Evolutionary conservation across 2,888 invertebrate genomes (phyloP), one percentile per base, ranked within the genome.

Genomic region (Drosophila meridionalis): DNA sequence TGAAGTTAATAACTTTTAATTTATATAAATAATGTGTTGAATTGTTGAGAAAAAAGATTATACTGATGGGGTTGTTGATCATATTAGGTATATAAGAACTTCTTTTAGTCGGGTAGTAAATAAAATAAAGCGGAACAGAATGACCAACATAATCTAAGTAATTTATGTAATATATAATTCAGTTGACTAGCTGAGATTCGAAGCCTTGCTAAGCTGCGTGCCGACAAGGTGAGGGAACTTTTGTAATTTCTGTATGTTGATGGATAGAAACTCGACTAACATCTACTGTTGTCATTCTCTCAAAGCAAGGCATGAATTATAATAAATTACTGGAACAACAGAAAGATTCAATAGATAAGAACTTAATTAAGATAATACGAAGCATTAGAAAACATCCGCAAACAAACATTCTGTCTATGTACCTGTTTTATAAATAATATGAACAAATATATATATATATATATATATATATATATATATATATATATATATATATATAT

Each of bases 141-240:
- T 40, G 14, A 6, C 4, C 38, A 14, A 86, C 89, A 85, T 89
- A 89, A 89, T 90, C 89, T 85, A 82, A 77, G 78, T 90, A 85
- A 79, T 87, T 87, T 80, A 78, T 67, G 76, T 52, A 57, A 66
- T 68, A 61, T 76, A 53, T 52, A 70, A 69, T 67, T 71, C 38
- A 43, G 30, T 62, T 63, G 78, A 71, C 20, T 64, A 72, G 70
- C 20, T 20, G 20, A 20, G 20, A 20, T 20, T 20, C 20, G 20
- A 20, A 20, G 20, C 20, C 20, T 20, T 20, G 0, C 1, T 20
- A 20, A 20, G 20, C 20, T 20, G 20, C 20, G 20, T 20, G 67
- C 40, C 82, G 72, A 12, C 38, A 38, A 38, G 5, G 38, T 38
- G 38, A 14, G 1, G 4, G 76, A 87, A 83, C 67, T 87, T 83